Evolutionary conservation across 2,113 vertebrate species (phyloP).

Genomic region (Neogale vison): DNA sequence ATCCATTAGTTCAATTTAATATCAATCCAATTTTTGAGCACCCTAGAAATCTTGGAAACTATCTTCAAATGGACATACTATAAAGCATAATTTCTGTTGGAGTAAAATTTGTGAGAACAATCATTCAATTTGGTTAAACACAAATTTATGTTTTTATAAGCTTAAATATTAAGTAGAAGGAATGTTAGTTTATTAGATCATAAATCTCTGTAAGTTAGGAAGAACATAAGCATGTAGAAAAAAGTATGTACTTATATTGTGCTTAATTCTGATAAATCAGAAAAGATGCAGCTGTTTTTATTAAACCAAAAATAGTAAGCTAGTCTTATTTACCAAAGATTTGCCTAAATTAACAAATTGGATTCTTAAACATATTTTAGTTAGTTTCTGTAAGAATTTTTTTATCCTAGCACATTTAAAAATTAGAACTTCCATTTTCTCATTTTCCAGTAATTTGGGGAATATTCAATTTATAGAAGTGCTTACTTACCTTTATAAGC

Average conservation of each 20-base stretch:
- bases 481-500: not conserved
- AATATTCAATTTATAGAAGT: not conserved
- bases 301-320: not conserved
- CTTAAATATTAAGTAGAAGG: not conserved
- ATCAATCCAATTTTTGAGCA: not conserved
- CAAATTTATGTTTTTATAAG: not conserved
- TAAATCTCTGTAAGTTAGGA: not conserved
- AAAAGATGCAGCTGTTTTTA: not conserved
- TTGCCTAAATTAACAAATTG: not conserved
- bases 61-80: not conserved
- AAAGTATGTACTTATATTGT: not conserved
- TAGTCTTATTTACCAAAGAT: not conserved
- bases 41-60: not conserved
- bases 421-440: not conserved
- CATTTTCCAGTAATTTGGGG: not conserved
- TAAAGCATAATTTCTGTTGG: not conserved
- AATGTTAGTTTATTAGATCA: not conserved
- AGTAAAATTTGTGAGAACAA: constrained; percentile 30
- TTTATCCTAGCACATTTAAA: not conserved
- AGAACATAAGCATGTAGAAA: not conserved
- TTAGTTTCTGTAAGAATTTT: not conserved
- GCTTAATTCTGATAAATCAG: not conserved
- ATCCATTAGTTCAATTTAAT: not conserved
- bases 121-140: not conserved
- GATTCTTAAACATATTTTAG: not conserved